Percentiles rank a stretch among this genome's conserved stretches.
phyloP scores from a whole-genome alignment of 2,797 vertebrate genomes.

The Apodemus agrarius region DNA sequence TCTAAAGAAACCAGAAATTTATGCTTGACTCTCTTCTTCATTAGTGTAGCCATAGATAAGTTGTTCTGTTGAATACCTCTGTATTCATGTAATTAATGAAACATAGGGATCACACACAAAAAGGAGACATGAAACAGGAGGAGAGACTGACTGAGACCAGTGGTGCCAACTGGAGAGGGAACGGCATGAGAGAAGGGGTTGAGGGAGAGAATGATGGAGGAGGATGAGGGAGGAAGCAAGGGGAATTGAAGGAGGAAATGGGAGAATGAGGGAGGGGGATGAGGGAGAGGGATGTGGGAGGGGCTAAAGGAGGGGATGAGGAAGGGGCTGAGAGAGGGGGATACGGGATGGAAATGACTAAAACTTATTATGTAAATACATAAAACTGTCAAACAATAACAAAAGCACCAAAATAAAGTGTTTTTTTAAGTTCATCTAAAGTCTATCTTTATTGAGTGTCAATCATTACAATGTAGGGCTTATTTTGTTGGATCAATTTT shows the following conservation, averaged over 20 bases:
- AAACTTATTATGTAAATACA: background rate
- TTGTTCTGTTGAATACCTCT: background rate
- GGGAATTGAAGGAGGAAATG: background rate
- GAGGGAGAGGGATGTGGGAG: background rate
- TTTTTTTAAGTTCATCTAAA: background rate
- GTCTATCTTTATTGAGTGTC: background rate
- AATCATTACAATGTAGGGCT: background rate
- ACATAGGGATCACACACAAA: background rate
- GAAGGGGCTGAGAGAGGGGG: too few species aligned
- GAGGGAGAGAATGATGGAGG: background rate
- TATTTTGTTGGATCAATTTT: background rate
- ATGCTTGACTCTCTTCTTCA: background rate
- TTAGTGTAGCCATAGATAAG: background rate
- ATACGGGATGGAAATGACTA: too few species aligned
- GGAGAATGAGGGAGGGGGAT: background rate
- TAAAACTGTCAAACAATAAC: background rate
- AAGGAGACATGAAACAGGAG: background rate
- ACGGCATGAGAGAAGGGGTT: background rate
- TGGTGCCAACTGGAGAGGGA: background rate
- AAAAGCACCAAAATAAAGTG: background rate
- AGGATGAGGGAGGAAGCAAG: background rate
- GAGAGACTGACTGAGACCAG: background rate
- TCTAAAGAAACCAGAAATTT: background rate
- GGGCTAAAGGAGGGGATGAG: too few species aligned
- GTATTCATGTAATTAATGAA: background rate